Percentiles rank a stretch among this genome's conserved stretches.
These are phyloP conservation scores for Drosophila novamexicana DNA, from an alignment of 1,140 invertebrate genomes.

Conservation along the genomic window DNA sequence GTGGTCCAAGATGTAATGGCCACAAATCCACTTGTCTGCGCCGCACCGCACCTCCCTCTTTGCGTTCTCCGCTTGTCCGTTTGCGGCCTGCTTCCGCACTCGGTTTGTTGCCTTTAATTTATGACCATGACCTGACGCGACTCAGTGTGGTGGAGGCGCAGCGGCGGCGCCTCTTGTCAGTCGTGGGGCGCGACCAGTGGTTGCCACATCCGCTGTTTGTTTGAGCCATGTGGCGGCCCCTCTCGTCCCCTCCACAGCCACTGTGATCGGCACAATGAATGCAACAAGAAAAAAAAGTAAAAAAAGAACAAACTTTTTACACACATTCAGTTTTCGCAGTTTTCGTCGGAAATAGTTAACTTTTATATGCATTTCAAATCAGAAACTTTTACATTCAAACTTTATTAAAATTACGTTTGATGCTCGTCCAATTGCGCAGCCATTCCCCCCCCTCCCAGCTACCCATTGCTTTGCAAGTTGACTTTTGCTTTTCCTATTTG, in stretches of 20 bases:
- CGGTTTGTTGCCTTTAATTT: constrained; percentile 79
- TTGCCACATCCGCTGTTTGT: constrained; percentile 68
- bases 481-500: constrained; percentile 41
- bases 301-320: constrained; percentile 56
- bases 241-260: constrained; percentile 1
- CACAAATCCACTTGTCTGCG: constrained; percentile 69
- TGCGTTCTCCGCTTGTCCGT: constrained; percentile 24
- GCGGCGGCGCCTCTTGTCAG: constrained; percentile 56
- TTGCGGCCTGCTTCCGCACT: constrained; percentile 66
- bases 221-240: constrained; percentile 19
- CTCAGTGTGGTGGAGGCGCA: constrained; percentile 21
- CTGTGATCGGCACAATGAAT: constrained; percentile 54
- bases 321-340: constrained; percentile 59
- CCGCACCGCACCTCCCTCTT: background rate
- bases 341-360: constrained; percentile 78
- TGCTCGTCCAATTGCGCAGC: constrained; percentile 52
- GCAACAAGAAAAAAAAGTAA: constrained; percentile 22
- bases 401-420: constrained; percentile 79
- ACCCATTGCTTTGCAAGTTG: background rate
- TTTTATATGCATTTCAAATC: constrained; percentile 82
- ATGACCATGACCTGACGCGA: constrained; percentile 66
- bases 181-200: constrained; percentile 36
- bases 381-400: constrained; percentile 79
- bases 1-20: constrained; percentile 67
- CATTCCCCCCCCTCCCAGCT: background rate